Base-by-base conservation (phyloP, 1,140 invertebrate species). In the Chlorops oryzae region DNA sequence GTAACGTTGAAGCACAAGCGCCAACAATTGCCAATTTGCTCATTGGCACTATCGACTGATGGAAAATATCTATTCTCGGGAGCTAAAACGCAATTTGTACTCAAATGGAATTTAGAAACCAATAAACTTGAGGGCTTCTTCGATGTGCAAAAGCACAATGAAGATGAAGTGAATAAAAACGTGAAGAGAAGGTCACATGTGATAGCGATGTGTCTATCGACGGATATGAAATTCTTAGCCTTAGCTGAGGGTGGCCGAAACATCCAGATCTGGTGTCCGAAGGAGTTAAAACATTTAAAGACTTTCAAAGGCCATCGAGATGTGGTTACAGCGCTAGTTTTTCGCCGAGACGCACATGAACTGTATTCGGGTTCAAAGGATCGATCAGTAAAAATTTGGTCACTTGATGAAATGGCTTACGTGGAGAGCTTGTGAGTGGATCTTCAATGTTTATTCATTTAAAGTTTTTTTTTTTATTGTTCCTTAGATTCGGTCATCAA, bases 331-430 rank as follows among this genome's bases (percentile, higher is more conserved):
- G 89, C 90, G 21, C 63, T 98, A 43, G 82, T 84, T 18, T 96
- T 98, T 72, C 84, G 91, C 60, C 86, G 82, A 67, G 82, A 86
- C 51, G 85, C 87, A n/a, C 90, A 96, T 74, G 86, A 87, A 20
- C 75, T 98, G 28, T 97, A 91, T 65, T 94, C 91, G 34, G 79
- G 79, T 6, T 84, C 84, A 39, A 81, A 85, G 62, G 96, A 98
- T 72, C 78, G 86, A 57, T 85, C 88, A 24, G 85, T 96, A 0
- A 89, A 88, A 77, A 84, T 96, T 23, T 98, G 94, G 94, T 92
- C 88, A 58, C 75, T 97, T 18, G 89, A 92, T 78, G 93, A 97
- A 65, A 91, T 95, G 87, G 83, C 87, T 9, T 98, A 96, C 76
- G 86, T 97, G 7, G 95, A 98, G 78, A 92, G 91, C 48, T 75